Percentiles rank a stretch among this genome's conserved stretches.
These are phyloP conservation scores for Hylaeus anthracinus DNA, from an alignment of 1,140 invertebrate species.

Conservation along the genomic window DNA sequence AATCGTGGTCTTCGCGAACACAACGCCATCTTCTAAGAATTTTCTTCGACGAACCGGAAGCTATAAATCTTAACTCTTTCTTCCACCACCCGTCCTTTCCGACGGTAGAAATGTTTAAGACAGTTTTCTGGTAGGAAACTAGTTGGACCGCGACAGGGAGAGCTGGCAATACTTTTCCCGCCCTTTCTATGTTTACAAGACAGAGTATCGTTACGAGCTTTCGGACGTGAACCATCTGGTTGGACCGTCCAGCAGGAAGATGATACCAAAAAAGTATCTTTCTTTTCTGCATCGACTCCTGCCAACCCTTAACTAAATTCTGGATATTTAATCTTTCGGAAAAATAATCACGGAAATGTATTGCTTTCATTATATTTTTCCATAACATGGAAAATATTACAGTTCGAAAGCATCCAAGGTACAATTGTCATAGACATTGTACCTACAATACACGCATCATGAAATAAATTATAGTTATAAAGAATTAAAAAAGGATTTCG, in stretches of 20 bases:
- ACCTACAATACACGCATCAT: too few relatives aligned
- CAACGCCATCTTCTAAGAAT: slow-evolving; percentile 62
- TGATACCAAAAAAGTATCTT: slow-evolving; percentile 66
- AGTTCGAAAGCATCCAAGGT: neutral
- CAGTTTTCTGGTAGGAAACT: slow-evolving; percentile 14
- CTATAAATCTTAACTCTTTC: slow-evolving; percentile 71
- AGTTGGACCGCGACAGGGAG: neutral
- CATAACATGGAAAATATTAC: too few relatives aligned
- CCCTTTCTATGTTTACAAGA: slow-evolving; percentile 66
- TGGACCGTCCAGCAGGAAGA: slow-evolving; percentile 55
- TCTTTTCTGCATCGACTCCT: neutral
- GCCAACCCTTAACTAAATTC: neutral
- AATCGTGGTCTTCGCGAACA: neutral
- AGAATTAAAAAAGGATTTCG: too few relatives aligned
- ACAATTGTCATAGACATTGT: too few relatives aligned
- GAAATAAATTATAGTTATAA: too few relatives aligned
- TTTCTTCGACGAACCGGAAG: slow-evolving; percentile 62
- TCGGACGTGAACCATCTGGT: slow-evolving; percentile 71
- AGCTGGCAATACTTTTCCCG: slow-evolving; percentile 62
- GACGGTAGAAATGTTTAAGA: slow-evolving; percentile 52
- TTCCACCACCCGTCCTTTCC: slow-evolving; percentile 39
- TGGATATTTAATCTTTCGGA: neutral
- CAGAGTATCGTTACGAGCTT: slow-evolving; percentile 71
- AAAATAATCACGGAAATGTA: too few relatives aligned
- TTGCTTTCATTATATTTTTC: too few relatives aligned